Percentiles rank a stretch among this genome's conserved stretches.
Evolutionary conservation across 2,113 vertebrate genomes (phyloP).

Genomic region (Chrysochloris asiatica): DNA sequence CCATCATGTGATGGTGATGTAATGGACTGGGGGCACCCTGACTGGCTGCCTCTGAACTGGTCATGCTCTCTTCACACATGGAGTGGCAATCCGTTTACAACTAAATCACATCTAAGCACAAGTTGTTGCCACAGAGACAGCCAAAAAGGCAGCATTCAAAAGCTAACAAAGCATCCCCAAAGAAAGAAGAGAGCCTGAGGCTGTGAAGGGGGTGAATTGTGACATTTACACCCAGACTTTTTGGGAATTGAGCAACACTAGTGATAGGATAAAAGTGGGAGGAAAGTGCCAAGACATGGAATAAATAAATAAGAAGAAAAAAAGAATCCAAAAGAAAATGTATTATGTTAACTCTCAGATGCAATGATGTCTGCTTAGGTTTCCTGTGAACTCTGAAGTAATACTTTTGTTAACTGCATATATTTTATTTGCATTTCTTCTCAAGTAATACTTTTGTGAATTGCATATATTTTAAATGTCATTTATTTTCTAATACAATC

Average conservation of each 20-base stretch:
- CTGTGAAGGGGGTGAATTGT: conserved; percentile 50
- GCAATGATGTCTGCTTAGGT: not conserved
- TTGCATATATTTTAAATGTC: not conserved
- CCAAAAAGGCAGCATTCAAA: conserved; percentile 82
- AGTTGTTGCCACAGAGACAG: conserved; percentile 81
- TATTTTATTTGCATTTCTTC: not conserved
- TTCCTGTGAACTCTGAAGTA: not conserved
- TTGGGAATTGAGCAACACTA: rapidly evolving
- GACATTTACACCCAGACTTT: not conserved
- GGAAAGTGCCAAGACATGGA: not conserved
- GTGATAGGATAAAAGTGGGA: not conserved
- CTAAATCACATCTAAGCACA: conserved; percentile 82
- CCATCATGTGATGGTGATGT: conserved; percentile 87
- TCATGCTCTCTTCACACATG: conserved; percentile 87
- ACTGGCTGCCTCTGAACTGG: conserved; percentile 88
- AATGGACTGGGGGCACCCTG: conserved; percentile 67
- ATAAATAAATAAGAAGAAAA: not conserved
- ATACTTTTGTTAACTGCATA: not conserved
- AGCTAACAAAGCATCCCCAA: conserved; percentile 85
- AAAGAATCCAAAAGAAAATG: not conserved
- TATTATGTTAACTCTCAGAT: not conserved
- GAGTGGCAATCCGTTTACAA: conserved; percentile 80
- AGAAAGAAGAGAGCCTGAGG: conserved; percentile 84
- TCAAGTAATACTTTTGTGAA: not conserved
- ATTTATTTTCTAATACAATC: not conserved